Evolutionary conservation across 2,797 vertebrate genomes (phyloP), one percentile per base, ranked within the genome.

Genomic region (Rhinophrynus dorsalis): DNA sequence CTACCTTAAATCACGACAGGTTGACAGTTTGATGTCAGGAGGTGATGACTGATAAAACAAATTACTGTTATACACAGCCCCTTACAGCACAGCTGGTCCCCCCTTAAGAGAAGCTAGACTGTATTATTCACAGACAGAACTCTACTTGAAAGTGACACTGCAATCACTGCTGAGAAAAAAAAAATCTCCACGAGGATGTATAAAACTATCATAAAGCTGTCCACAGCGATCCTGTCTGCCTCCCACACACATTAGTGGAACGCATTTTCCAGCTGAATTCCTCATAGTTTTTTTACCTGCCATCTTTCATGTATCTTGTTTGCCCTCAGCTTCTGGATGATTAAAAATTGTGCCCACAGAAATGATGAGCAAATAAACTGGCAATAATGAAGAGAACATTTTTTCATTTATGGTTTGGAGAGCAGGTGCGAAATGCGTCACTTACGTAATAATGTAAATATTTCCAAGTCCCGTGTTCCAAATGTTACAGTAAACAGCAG

Each of bases 141-240:
- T 5, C 35, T 35, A 38, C 68, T 30, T 56, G 50, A 20, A 38
- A 47, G 30, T 47, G 40, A 63, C 58, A 70, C 15, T 29, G 38
- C 26, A 47, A 56, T 62, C 40, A 63, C 56, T 47, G 35, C 29
- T 32, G 38, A 45, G 58, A 47, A 37, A 18, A 12, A 55, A 57
- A 45, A 60, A 58, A 40, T 6, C 33, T 44, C 18, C 44, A 35
- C 18, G 1, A 44, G 67, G 23, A 55, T 63, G 9, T 63, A 63
- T 56, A 69, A 69, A 69, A 33, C 37, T 13, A 32, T 33, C 45
- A 32, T 60, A 61, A 69, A 68, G 38, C 35, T 55, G 67, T 60
- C 56, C 33, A 32, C 55, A 59, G 17, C 11, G n/a, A 50, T 59
- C 18, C 32, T 15, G n/a, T 54, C 47, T 45, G n/a, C 57, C 57